Evolutionary conservation across 2,113 vertebrate species (phyloP), one percentile per base, ranked within the genome.

Genomic region (Hystrix cristata): DNA sequence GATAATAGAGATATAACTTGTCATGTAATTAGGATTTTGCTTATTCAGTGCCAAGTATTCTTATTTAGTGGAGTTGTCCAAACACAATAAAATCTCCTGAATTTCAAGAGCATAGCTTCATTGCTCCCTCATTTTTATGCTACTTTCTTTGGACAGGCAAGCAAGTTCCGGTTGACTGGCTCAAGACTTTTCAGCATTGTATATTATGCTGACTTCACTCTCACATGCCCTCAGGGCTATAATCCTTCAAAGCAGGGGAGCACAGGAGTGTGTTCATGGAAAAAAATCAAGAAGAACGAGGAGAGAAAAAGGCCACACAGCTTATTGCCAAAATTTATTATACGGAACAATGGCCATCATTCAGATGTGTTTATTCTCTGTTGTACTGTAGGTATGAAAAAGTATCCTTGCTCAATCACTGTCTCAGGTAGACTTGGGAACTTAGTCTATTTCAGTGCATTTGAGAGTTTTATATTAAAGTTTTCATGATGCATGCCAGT

Each of bases 51-150:
- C 12, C 60, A 72, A 27, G 3, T 60, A 65, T 88, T 92, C 72
- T 38, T 74, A 64, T 72, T 94, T 87, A 95, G 64, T 94, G 55
- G n/a, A 87, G 12, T 85, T 97, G 76, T 43, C 59, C 60, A 87
- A 96, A 90, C 31, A 53, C n/a, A 83, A 59, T 83, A 59, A 96
- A 80, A 48, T 85, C 31, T 93, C 29, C n/a, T 53, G 65, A 14
- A 43, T 65, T 84, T 85, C 21, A 86, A 87, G 71, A 67, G 5
- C 38, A 4, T 23, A 55, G 19, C 60, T 88, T 95, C 64, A 48
- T 76, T 57, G 38, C 34, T 64, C 46, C 18, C 18, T 90, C 38
- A 18, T 83, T 86, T 93, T 90, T 76, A 55, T 65, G 23, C 43
- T 64, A 31, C 74, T 97, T 86, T 69, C 80, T 94, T 91, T 91